phyloP scores from a whole-genome alignment of 2,113 vertebrate genomes.

The Castor canadensis region DNA sequence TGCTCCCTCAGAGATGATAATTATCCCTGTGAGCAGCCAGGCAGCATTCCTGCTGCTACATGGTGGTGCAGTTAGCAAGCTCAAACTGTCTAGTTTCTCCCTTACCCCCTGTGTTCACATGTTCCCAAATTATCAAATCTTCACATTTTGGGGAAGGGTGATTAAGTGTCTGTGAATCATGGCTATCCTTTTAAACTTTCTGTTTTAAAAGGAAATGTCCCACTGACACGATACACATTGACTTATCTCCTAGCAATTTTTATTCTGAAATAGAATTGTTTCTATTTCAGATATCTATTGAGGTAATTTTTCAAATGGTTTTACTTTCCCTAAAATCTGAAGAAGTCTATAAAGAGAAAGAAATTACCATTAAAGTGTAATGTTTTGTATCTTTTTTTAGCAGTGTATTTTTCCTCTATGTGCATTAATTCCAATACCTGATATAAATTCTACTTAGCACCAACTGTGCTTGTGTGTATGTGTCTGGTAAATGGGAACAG shows the following conservation, averaged over 20 bases:
- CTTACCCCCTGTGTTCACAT: not conserved
- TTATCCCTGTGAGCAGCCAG: conserved; percentile 54
- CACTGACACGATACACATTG: not conserved
- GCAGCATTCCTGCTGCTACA: not conserved
- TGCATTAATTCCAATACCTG: not conserved
- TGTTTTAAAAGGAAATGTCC: not conserved
- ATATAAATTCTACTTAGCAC: not conserved
- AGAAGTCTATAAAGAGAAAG: not conserved
- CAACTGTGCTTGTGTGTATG: not conserved
- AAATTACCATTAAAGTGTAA: not conserved
- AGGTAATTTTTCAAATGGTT: conserved; percentile 22
- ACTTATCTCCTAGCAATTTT: not conserved
- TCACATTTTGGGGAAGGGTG: not conserved
- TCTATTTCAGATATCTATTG: not conserved
- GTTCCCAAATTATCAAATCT: conserved; percentile 56
- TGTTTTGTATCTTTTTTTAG: not conserved
- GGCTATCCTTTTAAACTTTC: conserved; percentile 24
- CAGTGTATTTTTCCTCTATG: not conserved
- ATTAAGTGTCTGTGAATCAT: not conserved
- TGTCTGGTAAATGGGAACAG: not conserved
- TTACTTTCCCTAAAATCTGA: not conserved
- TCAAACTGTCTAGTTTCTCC: not conserved
- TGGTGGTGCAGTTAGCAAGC: conserved; percentile 28
- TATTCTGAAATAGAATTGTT: conserved; percentile 58
- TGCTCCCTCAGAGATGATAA: conserved; percentile 65